Percentiles rank a stretch among this genome's conserved stretches.
These are phyloP conservation scores for Cosmia pyralina DNA, from an alignment of 2,888 invertebrate genomes.

Conservation along the genomic window DNA sequence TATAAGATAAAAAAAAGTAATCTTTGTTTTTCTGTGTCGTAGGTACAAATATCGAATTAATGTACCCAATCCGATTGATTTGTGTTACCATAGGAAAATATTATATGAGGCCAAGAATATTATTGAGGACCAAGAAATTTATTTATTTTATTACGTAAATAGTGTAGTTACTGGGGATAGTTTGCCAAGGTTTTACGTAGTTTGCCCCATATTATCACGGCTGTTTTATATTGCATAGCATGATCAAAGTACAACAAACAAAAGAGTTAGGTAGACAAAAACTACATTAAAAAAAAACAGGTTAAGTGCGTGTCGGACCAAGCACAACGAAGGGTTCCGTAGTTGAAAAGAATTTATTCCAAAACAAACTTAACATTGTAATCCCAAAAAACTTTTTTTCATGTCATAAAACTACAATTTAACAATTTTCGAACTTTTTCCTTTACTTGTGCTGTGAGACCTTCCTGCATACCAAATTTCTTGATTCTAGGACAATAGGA, in stretches of 20 bases:
- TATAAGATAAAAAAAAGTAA: not conserved
- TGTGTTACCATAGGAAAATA: constrained; percentile 19
- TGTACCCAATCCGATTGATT: constrained; percentile 31
- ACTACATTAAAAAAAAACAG: too few species aligned
- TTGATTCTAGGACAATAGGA: too few species aligned
- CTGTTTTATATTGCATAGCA: not conserved
- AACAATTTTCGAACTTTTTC: too few species aligned
- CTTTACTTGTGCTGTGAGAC: too few species aligned
- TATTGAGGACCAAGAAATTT: constrained; percentile 14
- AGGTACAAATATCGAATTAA: constrained; percentile 15
- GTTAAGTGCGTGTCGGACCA: too few species aligned
- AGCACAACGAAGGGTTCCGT: too few species aligned
- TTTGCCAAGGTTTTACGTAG: not conserved
- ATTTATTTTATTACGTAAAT: constrained; percentile 4
- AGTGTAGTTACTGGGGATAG: not conserved
- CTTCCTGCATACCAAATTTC: too few species aligned
- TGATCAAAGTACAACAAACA: not conserved
- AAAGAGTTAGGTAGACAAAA: not conserved
- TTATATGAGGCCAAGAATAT: constrained; percentile 2
- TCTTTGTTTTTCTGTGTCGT: not conserved
- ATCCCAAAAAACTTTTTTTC: too few species aligned
- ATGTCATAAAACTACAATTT: too few species aligned
- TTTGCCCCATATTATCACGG: too few species aligned
- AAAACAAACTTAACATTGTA: too few species aligned
- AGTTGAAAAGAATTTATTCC: too few species aligned